phyloP scores from a whole-genome alignment of 2,797 vertebrate species.

The Lagocephalus sceleratus region DNA sequence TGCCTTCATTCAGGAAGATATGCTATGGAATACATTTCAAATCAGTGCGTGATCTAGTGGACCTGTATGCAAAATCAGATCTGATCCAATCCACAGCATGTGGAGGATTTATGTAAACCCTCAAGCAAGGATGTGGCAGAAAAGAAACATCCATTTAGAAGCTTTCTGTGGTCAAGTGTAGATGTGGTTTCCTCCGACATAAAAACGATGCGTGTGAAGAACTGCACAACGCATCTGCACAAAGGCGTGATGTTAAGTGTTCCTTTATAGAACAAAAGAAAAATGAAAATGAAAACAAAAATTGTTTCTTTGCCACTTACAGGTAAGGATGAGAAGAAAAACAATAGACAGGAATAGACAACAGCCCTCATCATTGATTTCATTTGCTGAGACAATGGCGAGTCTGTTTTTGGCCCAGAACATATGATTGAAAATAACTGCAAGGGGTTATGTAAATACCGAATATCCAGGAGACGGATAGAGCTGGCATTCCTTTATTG shows the following conservation, averaged over 20 bases:
- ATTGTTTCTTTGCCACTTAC: slow-evolving; percentile 7
- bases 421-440: too few species aligned
- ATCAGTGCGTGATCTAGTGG: slow-evolving; percentile 54
- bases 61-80: slow-evolving; percentile 46
- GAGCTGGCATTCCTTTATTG: too few species aligned
- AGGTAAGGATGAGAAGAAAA: background rate
- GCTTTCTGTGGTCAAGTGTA: slow-evolving; percentile 25
- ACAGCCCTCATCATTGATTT: too few species aligned
- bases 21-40: slow-evolving; percentile 41
- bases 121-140: slow-evolving; percentile 25
- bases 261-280: background rate
- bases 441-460: too few species aligned
- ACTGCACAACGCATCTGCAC: slow-evolving; percentile 8
- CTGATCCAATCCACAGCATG: slow-evolving; percentile 48
- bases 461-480: too few species aligned
- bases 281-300: too few species aligned
- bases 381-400: too few species aligned
- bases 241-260: background rate
- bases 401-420: too few species aligned
- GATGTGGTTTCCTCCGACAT: slow-evolving; percentile 33
- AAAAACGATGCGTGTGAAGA: slow-evolving; percentile 9
- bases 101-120: slow-evolving; percentile 54
- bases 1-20: slow-evolving; percentile 26
- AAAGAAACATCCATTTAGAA: slow-evolving; percentile 31
- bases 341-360: too few species aligned